Conservation (phyloP, 2,113 vertebrate species). For the Brachionichthys hirsutus region DNA sequence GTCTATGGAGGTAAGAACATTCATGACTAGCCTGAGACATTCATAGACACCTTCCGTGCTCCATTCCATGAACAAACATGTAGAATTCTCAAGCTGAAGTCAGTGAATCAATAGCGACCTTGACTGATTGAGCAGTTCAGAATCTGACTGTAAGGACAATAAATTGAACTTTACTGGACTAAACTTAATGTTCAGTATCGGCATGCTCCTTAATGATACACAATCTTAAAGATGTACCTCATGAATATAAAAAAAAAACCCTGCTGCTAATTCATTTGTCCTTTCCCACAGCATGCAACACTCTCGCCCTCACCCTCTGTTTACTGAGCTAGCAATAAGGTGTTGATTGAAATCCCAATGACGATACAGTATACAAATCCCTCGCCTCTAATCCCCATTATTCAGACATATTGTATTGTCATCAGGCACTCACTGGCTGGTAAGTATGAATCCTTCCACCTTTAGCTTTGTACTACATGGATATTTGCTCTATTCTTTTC, state of each 20-base stretch:
- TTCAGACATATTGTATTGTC: constrained; percentile 71
- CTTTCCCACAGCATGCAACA: constrained; percentile 25
- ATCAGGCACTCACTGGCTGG: constrained; percentile 69
- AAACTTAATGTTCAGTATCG: constrained; percentile 8
- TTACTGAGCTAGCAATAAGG: constrained; percentile 38
- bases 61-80: neutral
- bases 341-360: constrained; percentile 57
- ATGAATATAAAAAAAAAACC: constrained; percentile 14
- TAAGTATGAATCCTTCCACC: constrained; percentile 71
- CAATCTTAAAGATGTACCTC: constrained; percentile 1
- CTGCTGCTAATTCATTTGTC: constrained; percentile 7
- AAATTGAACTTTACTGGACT: neutral
- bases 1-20: constrained; percentile 4
- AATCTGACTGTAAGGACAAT: constrained; percentile 11
- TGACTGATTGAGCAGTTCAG: constrained; percentile 6
- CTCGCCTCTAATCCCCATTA: constrained; percentile 67
- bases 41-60: neutral
- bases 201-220: constrained; percentile 5
- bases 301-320: constrained; percentile 22
- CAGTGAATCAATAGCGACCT: neutral
- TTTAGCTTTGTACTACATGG: constrained; percentile 58
- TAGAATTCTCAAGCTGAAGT: constrained; percentile 3
- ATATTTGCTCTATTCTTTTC: constrained; percentile 77
- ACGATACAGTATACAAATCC: constrained; percentile 52
- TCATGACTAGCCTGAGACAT: neutral